Evolutionary conservation across 2,797 vertebrate species (phyloP).

Genomic region (Callimico goeldii): DNA sequence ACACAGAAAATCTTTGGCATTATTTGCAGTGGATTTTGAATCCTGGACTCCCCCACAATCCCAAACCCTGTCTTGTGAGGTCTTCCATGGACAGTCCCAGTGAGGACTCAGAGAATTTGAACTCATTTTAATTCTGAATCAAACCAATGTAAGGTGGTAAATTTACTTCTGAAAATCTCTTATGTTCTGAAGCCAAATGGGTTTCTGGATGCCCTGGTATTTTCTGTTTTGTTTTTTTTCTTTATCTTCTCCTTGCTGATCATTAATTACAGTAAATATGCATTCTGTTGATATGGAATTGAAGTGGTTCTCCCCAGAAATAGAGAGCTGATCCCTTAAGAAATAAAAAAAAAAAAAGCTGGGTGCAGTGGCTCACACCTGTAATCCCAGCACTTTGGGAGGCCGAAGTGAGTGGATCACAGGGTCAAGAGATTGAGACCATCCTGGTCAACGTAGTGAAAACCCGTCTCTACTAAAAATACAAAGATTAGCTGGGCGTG

Average conservation of each 20-base stretch:
- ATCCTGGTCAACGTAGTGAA: no score
- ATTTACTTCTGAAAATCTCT: not conserved
- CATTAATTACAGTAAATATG: not conserved
- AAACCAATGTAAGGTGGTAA: not conserved
- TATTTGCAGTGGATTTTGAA: not conserved
- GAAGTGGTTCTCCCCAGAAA: not conserved
- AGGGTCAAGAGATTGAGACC: no score
- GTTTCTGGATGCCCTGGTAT: not conserved
- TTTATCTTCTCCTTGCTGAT: not conserved
- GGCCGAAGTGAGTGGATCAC: no score
- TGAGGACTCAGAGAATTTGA: not conserved
- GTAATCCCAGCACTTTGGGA: no score
- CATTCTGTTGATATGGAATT: not conserved
- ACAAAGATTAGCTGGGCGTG: no score
- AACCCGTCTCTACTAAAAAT: no score
- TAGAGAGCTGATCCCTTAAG: not conserved
- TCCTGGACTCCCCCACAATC: not conserved
- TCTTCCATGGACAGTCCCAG: not conserved
- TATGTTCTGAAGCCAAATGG: not conserved
- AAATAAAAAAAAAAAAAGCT: not conserved
- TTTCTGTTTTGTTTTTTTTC: not conserved
- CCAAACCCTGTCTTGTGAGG: not conserved
- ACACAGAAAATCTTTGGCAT: not conserved
- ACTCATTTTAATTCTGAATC: not conserved
- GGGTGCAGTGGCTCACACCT: no score